Evolutionary conservation across 2,888 invertebrate species (phyloP).

Genomic region (Litoditis marina): DNA sequence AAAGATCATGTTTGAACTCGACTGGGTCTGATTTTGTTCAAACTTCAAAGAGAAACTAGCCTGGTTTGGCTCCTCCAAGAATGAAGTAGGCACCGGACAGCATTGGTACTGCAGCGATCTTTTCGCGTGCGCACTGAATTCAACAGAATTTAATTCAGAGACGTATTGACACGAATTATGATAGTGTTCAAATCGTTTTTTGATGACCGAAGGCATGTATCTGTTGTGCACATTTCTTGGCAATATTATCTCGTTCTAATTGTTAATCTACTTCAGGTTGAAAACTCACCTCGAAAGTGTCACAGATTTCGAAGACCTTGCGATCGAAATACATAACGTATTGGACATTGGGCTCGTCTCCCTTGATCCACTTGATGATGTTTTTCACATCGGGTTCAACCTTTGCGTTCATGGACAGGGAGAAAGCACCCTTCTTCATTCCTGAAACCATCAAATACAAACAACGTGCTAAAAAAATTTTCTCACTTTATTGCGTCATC

Average conservation of each 20-base stretch:
- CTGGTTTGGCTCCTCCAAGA: conserved; percentile 28
- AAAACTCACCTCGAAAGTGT: conserved; percentile 28
- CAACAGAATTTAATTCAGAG: not conserved
- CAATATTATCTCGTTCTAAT: not conserved
- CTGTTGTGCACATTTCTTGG: not conserved
- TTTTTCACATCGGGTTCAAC: conserved; percentile 40
- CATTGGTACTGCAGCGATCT: conserved; percentile 31
- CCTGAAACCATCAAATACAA: no score
- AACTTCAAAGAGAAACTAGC: not conserved
- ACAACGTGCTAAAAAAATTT: not conserved
- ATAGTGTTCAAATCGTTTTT: not conserved
- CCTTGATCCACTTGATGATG: conserved; percentile 40
- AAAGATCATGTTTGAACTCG: no score
- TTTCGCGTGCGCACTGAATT: conserved; percentile 41
- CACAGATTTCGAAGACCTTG: conserved; percentile 41
- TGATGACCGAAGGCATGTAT: not conserved
- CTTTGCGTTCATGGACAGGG: conserved; percentile 50
- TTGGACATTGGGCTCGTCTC: conserved; percentile 32
- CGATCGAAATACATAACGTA: conserved; percentile 52
- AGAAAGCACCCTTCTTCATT: conserved; percentile 45
- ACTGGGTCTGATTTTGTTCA: not conserved
- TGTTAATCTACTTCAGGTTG: not conserved
- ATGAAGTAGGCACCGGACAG: conserved; percentile 49
- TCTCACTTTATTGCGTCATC: no score
- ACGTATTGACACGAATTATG: no score